Evolutionary conservation across 1,140 invertebrate species (phyloP).

Genomic region (Brachionus koreanus): DNA sequence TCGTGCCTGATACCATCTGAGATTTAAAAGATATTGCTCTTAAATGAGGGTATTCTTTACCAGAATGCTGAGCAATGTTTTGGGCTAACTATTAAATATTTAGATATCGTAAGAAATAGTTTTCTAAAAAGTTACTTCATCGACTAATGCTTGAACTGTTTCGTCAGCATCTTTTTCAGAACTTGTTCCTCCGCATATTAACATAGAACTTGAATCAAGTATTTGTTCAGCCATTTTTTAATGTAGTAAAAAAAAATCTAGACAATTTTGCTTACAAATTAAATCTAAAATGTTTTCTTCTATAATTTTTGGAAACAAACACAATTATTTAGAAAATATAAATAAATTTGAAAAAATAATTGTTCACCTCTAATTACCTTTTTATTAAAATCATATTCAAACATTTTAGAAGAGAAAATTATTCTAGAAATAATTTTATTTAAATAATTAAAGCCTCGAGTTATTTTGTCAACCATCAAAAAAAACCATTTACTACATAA

Average conservation of each 20-base stretch:
- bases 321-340: too few species aligned
- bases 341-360: neutral
- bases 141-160: neutral
- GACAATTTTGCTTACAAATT: too few species aligned
- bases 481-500: neutral
- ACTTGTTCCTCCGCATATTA: neutral
- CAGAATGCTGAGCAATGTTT: neutral
- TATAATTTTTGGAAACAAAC: too few species aligned
- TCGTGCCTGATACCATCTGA: slow-evolving; percentile 52
- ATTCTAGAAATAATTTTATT: too few species aligned
- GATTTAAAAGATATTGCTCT: slow-evolving; percentile 47
- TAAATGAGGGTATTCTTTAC: slow-evolving; percentile 39
- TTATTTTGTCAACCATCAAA: neutral
- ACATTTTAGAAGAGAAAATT: too few species aligned
- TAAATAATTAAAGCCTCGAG: too few species aligned
- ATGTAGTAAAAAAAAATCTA: neutral
- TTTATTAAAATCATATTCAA: too few species aligned
- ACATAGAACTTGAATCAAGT: neutral
- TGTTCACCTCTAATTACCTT: too few species aligned
- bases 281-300: too few species aligned
- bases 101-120: neutral
- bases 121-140: neutral
- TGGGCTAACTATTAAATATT: neutral
- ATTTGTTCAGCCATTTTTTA: neutral
- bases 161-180: neutral